A percentile compares a stretch with the other conserved stretches of the same genome.
Evolutionary conservation across 2,113 vertebrate species (phyloP).

Genomic region (Sorex araneus): DNA sequence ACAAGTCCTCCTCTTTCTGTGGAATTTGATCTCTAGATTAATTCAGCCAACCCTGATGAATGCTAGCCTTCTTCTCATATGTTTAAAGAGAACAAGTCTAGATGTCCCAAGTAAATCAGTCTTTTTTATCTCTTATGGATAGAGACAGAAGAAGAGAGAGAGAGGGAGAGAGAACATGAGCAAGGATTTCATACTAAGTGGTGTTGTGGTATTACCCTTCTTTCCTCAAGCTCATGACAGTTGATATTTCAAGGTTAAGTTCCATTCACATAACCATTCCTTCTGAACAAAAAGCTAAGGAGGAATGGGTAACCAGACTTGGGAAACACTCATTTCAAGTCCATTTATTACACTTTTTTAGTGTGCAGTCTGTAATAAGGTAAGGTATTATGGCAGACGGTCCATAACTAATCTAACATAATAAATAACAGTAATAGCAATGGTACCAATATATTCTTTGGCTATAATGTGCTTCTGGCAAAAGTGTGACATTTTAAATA

Average conservation of each 20-base stretch:
- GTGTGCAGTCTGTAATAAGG: slow-evolving; percentile 66
- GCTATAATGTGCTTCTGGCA: slow-evolving; percentile 51
- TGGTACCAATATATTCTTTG: slow-evolving; percentile 15
- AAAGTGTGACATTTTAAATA: slow-evolving; percentile 78
- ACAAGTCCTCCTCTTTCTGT: background rate
- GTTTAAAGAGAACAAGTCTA: background rate
- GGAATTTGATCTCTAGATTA: slow-evolving; percentile 41
- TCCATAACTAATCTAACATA: slow-evolving; percentile 59
- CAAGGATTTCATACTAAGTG: slow-evolving; percentile 24
- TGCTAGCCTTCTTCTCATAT: background rate
- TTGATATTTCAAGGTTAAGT: slow-evolving; percentile 24
- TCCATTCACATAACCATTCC: background rate
- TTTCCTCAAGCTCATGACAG: background rate
- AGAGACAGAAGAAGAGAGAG: too few relatives aligned
- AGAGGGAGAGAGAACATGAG: too few relatives aligned
- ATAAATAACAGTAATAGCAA: slow-evolving; percentile 60
- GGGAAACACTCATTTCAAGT: background rate
- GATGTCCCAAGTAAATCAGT: background rate
- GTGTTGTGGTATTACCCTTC: background rate
- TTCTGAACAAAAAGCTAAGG: background rate
- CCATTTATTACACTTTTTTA: slow-evolving; percentile 52
- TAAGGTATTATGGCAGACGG: slow-evolving; percentile 48
- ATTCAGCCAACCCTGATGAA: background rate
- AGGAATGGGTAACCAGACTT: slow-evolving; percentile 57
- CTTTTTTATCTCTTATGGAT: too few relatives aligned